Conservation (phyloP, 2,113 vertebrate species). For the Alethe diademata region DNA sequence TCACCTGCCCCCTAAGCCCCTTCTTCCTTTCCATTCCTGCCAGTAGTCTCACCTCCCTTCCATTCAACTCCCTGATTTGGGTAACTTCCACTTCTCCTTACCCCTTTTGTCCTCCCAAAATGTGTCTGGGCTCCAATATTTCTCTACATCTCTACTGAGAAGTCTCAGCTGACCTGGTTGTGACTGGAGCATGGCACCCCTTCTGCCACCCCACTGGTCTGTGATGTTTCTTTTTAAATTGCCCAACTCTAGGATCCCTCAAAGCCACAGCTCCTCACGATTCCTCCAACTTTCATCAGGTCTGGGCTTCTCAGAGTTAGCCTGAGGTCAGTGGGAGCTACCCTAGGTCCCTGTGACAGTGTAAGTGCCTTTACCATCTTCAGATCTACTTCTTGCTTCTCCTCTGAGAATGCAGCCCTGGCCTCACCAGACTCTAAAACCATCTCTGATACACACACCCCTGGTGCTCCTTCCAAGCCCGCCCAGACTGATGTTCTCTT, state of each 20-base stretch:
- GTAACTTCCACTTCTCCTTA: background rate
- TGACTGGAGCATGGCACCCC: background rate
- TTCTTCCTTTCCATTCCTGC: background rate
- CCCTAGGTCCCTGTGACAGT: background rate
- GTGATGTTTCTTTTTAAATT: background rate
- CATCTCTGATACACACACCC: background rate
- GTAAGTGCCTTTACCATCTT: background rate
- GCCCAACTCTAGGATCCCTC: background rate
- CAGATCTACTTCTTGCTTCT: background rate
- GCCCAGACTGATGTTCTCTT: background rate
- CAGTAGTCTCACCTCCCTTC: background rate
- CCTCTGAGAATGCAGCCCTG: background rate
- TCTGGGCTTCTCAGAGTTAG: background rate
- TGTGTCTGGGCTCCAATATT: background rate
- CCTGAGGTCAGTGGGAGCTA: background rate
- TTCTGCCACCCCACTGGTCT: background rate
- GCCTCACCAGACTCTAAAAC: background rate
- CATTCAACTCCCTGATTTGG: rapidly evolving
- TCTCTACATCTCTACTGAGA: background rate
- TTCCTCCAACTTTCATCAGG: background rate
- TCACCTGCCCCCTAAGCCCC: background rate
- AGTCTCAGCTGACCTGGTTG: background rate
- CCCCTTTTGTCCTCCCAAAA: background rate
- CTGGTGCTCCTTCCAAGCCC: background rate
- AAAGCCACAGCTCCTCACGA: background rate